These are phyloP conservation scores for Drosophila prolongata DNA, from an alignment of 2,888 invertebrate species.

Conservation along the genomic window DNA sequence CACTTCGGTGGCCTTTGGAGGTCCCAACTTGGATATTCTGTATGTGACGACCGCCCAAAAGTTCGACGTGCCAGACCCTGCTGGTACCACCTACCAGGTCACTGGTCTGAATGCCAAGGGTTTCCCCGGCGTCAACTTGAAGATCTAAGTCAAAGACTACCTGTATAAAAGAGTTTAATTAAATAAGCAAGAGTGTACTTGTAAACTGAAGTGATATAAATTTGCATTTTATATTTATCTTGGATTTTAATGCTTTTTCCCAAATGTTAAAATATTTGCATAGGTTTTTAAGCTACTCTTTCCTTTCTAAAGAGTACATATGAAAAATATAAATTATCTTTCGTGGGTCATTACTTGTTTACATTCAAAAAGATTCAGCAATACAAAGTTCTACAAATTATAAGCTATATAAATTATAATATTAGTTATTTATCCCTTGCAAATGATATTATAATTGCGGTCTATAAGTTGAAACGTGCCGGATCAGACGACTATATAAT, in stretches of 20 bases:
- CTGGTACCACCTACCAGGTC: slow-evolving; percentile 87
- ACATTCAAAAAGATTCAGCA: no score
- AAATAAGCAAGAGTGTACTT: slow-evolving; percentile 10
- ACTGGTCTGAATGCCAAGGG: slow-evolving; percentile 87
- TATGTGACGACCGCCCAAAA: slow-evolving; percentile 88
- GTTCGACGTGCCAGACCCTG: slow-evolving; percentile 81
- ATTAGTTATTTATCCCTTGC: no score
- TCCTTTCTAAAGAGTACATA: no score
- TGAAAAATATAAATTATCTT: no score
- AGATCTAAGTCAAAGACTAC: slow-evolving; percentile 58
- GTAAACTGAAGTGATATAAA: neutral
- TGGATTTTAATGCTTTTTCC: no score
- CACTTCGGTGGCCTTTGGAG: slow-evolving; percentile 91
- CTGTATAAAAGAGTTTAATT: neutral
- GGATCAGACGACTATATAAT: no score
- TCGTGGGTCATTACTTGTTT: no score
- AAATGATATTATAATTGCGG: no score
- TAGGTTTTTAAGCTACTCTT: no score
- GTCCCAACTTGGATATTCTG: slow-evolving; percentile 87
- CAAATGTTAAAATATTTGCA: no score
- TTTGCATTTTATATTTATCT: neutral
- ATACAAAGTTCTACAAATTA: neutral
- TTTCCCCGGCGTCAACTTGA: slow-evolving; percentile 77
- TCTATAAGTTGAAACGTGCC: no score
- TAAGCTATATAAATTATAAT: neutral